phyloP scores from a whole-genome alignment of 2,888 invertebrate genomes.

The Metopia argyrocephala region DNA sequence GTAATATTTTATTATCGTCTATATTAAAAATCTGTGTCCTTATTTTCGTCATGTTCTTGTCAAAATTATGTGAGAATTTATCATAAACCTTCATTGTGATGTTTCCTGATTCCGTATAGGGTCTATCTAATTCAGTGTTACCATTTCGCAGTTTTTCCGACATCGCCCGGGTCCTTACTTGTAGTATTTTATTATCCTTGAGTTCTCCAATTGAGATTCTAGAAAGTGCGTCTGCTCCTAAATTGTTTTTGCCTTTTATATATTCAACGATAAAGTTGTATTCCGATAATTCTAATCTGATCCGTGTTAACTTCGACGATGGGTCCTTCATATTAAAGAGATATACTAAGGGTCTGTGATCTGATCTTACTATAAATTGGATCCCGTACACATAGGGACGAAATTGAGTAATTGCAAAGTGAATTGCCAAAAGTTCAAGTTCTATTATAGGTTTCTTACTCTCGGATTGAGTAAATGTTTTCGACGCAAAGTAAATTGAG shows the following conservation, averaged over 20 bases:
- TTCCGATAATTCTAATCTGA: slow-evolving; percentile 66
- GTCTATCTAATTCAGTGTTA: too few species aligned
- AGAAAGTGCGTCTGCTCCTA: slow-evolving; percentile 59
- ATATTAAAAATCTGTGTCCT: slow-evolving; percentile 11
- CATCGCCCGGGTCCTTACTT: slow-evolving; percentile 23
- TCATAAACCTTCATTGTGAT: slow-evolving; percentile 6
- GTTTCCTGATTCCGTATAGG: background rate
- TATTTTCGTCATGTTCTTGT: slow-evolving; percentile 18
- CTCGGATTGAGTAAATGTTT: slow-evolving; percentile 32
- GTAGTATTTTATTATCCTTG: slow-evolving; percentile 11
- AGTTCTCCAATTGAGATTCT: slow-evolving; percentile 46
- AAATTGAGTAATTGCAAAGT: slow-evolving; percentile 65
- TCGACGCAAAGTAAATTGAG: slow-evolving; percentile 28
- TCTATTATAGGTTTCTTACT: slow-evolving; percentile 29
- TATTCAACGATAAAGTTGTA: slow-evolving; percentile 65
- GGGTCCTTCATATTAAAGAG: slow-evolving; percentile 66
- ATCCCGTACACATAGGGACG: slow-evolving; percentile 59
- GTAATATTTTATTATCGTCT: background rate
- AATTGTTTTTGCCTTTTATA: slow-evolving; percentile 63
- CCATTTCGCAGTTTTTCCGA: too few species aligned
- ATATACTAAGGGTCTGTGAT: slow-evolving; percentile 58
- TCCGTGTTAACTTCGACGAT: slow-evolving; percentile 66
- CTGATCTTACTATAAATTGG: slow-evolving; percentile 60
- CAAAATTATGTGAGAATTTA: slow-evolving; percentile 19
- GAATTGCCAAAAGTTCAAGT: slow-evolving; percentile 30